Evolutionary conservation across 2,888 invertebrate genomes (phyloP).

Genomic region (Amphimallon solstitiale): DNA sequence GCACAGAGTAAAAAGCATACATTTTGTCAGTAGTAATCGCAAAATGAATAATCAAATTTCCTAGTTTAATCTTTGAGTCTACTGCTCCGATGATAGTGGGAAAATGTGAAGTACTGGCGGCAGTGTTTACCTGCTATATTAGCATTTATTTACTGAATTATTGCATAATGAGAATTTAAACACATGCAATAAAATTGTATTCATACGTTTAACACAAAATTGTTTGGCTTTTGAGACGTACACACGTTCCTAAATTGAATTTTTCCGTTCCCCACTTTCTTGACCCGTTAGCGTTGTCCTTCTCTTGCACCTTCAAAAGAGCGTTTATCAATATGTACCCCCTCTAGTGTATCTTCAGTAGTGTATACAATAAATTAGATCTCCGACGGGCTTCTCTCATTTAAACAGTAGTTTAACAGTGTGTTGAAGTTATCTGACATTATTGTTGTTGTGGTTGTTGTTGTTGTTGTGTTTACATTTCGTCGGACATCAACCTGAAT

Average conservation of each 20-base stretch:
- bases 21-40: neutral
- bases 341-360: slow-evolving; percentile 29
- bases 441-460: neutral
- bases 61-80: neutral
- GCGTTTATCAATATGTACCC: slow-evolving; percentile 30
- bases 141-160: neutral
- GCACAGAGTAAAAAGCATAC: neutral
- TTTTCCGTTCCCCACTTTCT: slow-evolving; percentile 32
- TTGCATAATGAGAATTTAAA: neutral
- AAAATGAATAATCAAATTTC: slow-evolving; percentile 7
- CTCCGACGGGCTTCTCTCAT: slow-evolving; percentile 20
- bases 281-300: slow-evolving; percentile 11
- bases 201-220: neutral
- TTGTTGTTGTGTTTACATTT: neutral
- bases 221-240: slow-evolving; percentile 17
- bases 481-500: neutral
- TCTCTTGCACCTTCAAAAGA: slow-evolving; percentile 24
- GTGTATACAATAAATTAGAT: slow-evolving; percentile 34
- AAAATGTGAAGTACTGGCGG: neutral
- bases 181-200: neutral
- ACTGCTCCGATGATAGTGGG: neutral
- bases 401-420: slow-evolving; percentile 14
- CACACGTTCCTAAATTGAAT: slow-evolving; percentile 23
- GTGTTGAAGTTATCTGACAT: slow-evolving; percentile 7
- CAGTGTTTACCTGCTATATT: neutral